Evolutionary conservation across 2,113 vertebrate species (phyloP), one percentile per base, ranked within the genome.

Genomic region (Micronisus gabar): DNA sequence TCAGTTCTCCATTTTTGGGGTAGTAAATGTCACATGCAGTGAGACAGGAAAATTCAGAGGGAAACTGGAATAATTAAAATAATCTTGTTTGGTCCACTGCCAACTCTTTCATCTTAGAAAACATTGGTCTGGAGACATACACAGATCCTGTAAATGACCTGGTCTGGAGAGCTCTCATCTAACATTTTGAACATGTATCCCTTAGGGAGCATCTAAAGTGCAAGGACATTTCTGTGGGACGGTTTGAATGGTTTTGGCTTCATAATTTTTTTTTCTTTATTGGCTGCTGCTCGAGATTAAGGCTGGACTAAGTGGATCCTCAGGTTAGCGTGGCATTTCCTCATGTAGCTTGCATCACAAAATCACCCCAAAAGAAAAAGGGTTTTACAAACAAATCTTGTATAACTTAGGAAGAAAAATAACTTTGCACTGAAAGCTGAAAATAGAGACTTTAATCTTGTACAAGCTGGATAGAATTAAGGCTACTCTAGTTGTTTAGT

Each of bases 1-100:
- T 59, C 58, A 48, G 19, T 76, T 91, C 93, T 93, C 91, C 30
- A 3, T 81, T 95, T 94, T 48, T 18, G 62, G 38, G 53, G 16
- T 48, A 34, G 61, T 83, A 61, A 68, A 79, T 65, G 63, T 84
- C 55, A 8, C 58, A 21, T 11, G 36, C n/a, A 92, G 7, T 0
- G 5, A 72, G 62, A 72, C 52, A 79, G 87, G 87, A 94, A 76
- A 86, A 84, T 95, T 95, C 86, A 78, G 71, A 94, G 88, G 94
- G 90, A 97, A 97, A 78, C 58, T 13, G 34, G 74, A 94, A 87
- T 96, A 84, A 95, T 97, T 81, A 83, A 97, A 94, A 74, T 91
- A 91, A 93, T 88, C 81, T 90, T 78, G 72, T 88, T 88, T 95
- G 75, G 82, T 78, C 62, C 75, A 23, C 48, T 93, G 93, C 81